Evolutionary conservation across 2,113 vertebrate species (phyloP).

Genomic region (Peucedramus taeniatus): DNA sequence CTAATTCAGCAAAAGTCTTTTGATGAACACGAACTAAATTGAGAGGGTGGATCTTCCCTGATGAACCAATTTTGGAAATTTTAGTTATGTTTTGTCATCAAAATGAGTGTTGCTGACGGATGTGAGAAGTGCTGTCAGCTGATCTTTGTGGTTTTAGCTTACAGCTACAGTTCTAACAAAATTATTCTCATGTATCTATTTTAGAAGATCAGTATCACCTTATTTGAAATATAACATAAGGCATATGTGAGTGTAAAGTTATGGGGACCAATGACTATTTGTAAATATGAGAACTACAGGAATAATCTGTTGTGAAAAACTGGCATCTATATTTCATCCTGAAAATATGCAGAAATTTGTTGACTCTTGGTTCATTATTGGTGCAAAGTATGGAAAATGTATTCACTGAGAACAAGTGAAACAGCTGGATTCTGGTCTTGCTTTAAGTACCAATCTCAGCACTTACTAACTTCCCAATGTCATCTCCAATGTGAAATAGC

Average conservation of each 20-base stretch:
- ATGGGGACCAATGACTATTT: neutral
- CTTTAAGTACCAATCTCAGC: conserved; percentile 1
- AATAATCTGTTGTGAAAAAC: neutral
- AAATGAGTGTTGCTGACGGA: conserved; percentile 22
- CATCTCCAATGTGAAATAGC: neutral
- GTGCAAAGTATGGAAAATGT: neutral
- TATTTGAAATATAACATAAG: conserved; percentile 7
- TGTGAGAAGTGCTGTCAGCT: conserved; percentile 49
- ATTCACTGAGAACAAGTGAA: neutral
- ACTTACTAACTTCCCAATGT: neutral
- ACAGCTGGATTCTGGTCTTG: neutral
- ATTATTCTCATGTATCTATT: conserved; percentile 44
- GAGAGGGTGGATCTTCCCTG: neutral
- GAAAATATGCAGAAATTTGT: neutral
- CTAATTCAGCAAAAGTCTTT: conserved; percentile 28
- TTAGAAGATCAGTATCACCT: conserved; percentile 32
- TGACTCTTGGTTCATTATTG: neutral
- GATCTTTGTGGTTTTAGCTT: conserved; percentile 36
- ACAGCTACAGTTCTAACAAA: conserved; percentile 13
- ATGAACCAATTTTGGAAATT: conserved; percentile 37
- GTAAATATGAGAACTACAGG: neutral
- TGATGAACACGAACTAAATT: conserved; percentile 6
- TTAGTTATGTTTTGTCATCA: conserved; percentile 55
- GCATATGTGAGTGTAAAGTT: neutral
- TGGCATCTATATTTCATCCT: neutral